These are phyloP conservation scores for Motacilla alba DNA, from an alignment of 2,113 vertebrate genomes.

Conservation along the genomic window DNA sequence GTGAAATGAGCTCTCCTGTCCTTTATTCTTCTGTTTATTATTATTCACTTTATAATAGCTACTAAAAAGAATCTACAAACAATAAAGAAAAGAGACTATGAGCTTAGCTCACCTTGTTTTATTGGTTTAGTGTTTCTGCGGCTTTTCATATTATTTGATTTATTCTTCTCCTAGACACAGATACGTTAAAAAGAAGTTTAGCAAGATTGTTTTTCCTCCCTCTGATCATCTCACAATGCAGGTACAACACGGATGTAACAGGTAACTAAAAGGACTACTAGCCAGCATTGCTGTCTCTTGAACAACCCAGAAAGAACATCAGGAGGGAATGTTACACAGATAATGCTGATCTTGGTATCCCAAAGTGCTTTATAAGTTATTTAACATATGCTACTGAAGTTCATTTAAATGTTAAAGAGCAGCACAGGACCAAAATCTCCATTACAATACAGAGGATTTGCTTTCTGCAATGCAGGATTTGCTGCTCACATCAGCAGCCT, in stretches of 20 bases:
- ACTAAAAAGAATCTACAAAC: slow-evolving; percentile 38
- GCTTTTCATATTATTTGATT: slow-evolving; percentile 81
- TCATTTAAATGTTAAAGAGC: not conserved
- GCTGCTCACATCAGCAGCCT: not conserved
- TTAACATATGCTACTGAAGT: not conserved
- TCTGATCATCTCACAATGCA: slow-evolving; percentile 49
- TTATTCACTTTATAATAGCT: slow-evolving; percentile 33
- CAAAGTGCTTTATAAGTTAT: not conserved
- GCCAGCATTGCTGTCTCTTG: not conserved
- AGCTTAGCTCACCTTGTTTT: slow-evolving; percentile 79
- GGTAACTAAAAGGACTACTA: slow-evolving; percentile 12
- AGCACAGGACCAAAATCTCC: not conserved
- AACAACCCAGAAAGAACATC: not conserved
- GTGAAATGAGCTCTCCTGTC: slow-evolving; percentile 21
- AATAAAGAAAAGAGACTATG: slow-evolving; percentile 46
- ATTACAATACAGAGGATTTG: not conserved
- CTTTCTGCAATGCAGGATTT: not conserved
- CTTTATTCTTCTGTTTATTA: slow-evolving; percentile 20
- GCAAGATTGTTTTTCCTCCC: slow-evolving; percentile 25
- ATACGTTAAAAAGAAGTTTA: slow-evolving; percentile 64
- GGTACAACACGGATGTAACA: slow-evolving; percentile 21
- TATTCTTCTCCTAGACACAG: slow-evolving; percentile 81
- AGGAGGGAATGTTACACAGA: not conserved
- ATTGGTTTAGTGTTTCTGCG: slow-evolving; percentile 84
- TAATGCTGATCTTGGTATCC: not conserved